Evolutionary conservation across 2,888 invertebrate genomes (phyloP), one percentile per base, ranked within the genome.

Genomic region (Vandiemenella viatica): DNA sequence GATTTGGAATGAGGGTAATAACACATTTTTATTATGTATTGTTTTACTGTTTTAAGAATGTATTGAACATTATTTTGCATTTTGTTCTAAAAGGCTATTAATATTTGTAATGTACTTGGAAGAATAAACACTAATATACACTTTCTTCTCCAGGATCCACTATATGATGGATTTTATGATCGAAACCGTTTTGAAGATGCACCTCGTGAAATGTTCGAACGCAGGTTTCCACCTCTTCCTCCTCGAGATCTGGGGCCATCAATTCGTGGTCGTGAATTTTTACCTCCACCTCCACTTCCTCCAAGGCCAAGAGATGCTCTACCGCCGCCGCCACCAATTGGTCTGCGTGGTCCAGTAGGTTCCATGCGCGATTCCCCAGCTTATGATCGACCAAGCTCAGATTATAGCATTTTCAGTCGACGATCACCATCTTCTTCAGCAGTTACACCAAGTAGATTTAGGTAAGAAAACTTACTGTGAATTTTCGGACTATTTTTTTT

Each of bases 401-500:
- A 86, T 65, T 85, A 86, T 66, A 75, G 79, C 58, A 84, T 87
- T 81, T 87, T 83, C 70, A 87, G 83, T 67, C 75, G 88, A 57
- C 73, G 87, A 60, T 83, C 85, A 58, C 85, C 87, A 58, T 83
- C 85, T 15, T 18, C 42, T 32, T 45, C 48, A 16, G 50, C 48
- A 15, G 49, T 40, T 16, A 43, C 49, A 37, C 53, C 51, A 15
- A 51, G 46, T 41, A 43, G 53, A 40, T 53, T 53, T 45, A 53
- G 53, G 53, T 53, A 18, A 46, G 45, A n/a, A n/a, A n/a, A n/a
- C n/a, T n/a, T n/a, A n/a, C n/a, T n/a, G n/a, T n/a, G n/a, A n/a
- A n/a, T n/a, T n/a, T n/a, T n/a, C n/a, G n/a, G n/a, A n/a, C n/a
- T n/a, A n/a, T n/a, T n/a, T n/a, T n/a, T n/a, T n/a, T n/a, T n/a